Evolutionary conservation across 2,113 vertebrate species (phyloP).

Genomic region (Neofelis nebulosa): DNA sequence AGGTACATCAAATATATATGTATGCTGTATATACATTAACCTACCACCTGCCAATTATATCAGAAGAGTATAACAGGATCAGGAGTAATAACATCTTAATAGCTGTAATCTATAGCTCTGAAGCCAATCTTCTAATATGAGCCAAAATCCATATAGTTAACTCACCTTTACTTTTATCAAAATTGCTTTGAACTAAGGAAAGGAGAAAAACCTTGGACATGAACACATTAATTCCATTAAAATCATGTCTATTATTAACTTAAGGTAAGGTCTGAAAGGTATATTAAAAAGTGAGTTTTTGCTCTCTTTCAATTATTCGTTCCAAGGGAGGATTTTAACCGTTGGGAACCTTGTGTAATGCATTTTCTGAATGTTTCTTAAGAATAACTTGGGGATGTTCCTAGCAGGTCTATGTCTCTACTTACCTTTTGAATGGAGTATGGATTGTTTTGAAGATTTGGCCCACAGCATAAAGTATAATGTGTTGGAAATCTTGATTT

Average conservation of each 20-base stretch:
- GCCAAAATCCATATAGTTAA: background rate
- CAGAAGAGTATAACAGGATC: background rate
- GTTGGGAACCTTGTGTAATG: background rate
- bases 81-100: background rate
- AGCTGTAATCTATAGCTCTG: background rate
- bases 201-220: background rate
- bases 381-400: background rate
- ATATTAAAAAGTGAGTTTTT: background rate
- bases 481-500: background rate
- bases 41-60: background rate
- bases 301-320: background rate
- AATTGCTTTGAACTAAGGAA: background rate
- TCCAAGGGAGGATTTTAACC: background rate
- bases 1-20: background rate
- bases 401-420: background rate
- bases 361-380: background rate
- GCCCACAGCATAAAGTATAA: background rate
- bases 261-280: background rate
- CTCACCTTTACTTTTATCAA: background rate
- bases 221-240: background rate
- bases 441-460: background rate
- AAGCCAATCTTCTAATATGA: background rate
- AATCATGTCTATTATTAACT: background rate
- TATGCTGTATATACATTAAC: background rate
- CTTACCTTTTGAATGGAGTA: background rate